Percentiles rank a stretch among this genome's conserved stretches.
Evolutionary conservation across 92 coral and sea anemone species (phyloP).

Genomic region (Zoanthus solanderi): DNA sequence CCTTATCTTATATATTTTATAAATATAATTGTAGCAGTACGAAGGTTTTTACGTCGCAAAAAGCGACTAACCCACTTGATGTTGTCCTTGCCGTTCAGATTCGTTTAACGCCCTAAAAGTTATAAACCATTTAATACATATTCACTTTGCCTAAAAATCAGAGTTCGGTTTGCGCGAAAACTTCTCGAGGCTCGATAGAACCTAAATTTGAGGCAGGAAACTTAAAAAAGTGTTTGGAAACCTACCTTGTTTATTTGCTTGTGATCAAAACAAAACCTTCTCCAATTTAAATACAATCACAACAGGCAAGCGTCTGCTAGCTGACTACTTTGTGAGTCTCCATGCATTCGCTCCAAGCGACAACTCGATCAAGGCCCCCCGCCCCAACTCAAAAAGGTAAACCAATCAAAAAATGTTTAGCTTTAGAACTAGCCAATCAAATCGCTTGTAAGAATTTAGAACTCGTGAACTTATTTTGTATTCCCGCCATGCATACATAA

Average conservation of each 20-base stretch:
- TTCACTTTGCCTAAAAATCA: neutral
- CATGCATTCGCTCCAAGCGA: conserved; percentile 69
- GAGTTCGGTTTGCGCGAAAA: neutral
- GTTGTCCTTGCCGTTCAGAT: conserved; percentile 7
- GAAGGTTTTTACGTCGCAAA: neutral
- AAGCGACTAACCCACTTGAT: neutral
- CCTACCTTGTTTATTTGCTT: neutral
- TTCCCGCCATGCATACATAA: conserved; percentile 77
- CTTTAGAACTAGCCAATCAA: conserved; percentile 70
- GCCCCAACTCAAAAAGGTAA: conserved; percentile 59
- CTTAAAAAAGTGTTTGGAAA: neutral
- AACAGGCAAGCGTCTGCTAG: conserved; percentile 19
- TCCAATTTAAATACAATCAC: neutral
- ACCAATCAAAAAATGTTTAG: conserved; percentile 75
- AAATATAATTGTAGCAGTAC: neutral
- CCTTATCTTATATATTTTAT: neutral
- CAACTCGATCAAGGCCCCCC: conserved; percentile 60
- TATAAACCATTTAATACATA: neutral
- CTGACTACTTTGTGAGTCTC: conserved; percentile 34
- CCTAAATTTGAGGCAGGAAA: conserved; percentile 1
- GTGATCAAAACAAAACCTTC: neutral
- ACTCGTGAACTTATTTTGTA: conserved; percentile 38
- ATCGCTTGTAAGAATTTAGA: conserved; percentile 51
- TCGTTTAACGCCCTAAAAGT: conserved; percentile 35
- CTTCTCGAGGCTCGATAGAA: neutral